phyloP scores from a whole-genome alignment of 2,888 invertebrate species.

The Pecten maximus region DNA sequence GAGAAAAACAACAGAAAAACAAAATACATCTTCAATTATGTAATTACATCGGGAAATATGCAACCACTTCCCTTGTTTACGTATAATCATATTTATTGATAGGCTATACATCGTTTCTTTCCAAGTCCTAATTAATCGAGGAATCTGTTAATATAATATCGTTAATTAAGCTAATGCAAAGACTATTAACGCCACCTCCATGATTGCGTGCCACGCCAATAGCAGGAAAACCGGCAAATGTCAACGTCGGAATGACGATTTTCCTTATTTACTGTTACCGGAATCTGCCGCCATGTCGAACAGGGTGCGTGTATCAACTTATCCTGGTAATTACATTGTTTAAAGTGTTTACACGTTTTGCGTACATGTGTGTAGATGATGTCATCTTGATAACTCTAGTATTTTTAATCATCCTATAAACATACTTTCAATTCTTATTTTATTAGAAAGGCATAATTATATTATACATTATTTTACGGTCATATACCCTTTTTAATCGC shows the following conservation, averaged over 20 bases:
- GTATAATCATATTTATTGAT: background rate
- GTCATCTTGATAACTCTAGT: too few relatives aligned
- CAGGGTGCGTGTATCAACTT: background rate
- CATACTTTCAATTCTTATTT: too few relatives aligned
- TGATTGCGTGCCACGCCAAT: background rate
- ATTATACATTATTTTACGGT: too few relatives aligned
- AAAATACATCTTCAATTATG: conserved; percentile 5
- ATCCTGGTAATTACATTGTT: background rate
- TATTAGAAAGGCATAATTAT: too few relatives aligned
- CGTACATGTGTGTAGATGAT: too few relatives aligned
- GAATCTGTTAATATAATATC: background rate
- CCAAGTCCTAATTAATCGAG: background rate
- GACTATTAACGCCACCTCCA: background rate
- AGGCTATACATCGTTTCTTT: background rate
- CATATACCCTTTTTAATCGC: too few relatives aligned
- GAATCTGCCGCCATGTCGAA: background rate
- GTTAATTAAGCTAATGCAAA: background rate
- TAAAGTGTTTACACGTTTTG: background rate
- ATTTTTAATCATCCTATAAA: too few relatives aligned
- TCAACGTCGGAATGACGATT: background rate
- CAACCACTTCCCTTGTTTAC: background rate
- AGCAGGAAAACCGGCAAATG: background rate
- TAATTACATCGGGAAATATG: background rate
- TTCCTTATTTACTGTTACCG: background rate
- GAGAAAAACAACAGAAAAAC: background rate